A percentile compares a stretch with the other conserved stretches of the same genome.
These are phyloP conservation scores for Hapalemur alaotrensis DNA, from an alignment of 2,797 vertebrate genomes.

Conservation along the genomic window DNA sequence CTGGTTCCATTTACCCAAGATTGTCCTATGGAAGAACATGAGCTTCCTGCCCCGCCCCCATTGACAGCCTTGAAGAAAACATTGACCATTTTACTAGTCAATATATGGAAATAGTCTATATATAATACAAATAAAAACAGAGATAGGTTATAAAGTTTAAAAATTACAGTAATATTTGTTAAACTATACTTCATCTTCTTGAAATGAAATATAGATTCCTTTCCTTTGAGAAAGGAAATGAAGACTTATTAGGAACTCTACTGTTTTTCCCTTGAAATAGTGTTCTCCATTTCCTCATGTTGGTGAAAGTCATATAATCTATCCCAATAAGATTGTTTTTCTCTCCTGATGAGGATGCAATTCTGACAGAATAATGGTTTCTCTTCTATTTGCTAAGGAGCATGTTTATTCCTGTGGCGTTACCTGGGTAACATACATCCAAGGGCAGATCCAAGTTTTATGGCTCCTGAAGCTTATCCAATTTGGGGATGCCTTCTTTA, in stretches of 20 bases:
- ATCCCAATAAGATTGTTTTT: neutral
- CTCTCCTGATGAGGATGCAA: neutral
- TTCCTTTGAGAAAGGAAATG: neutral
- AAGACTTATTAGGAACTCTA: neutral
- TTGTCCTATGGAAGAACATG: neutral
- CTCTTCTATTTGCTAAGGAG: neutral
- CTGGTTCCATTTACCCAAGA: neutral
- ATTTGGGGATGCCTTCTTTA: neutral
- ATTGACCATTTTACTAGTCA: neutral
- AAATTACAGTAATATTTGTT: neutral
- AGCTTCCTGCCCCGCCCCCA: neutral
- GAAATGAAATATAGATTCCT: neutral
- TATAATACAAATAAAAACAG: neutral
- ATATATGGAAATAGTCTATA: neutral
- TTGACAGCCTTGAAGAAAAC: neutral
- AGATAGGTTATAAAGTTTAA: neutral
- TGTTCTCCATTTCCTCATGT: neutral
- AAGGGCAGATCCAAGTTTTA: neutral
- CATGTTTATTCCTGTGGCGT: neutral
- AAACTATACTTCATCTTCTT: neutral
- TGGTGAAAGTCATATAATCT: neutral
- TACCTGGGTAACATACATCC: neutral
- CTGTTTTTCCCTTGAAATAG: neutral
- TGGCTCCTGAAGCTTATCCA: neutral
- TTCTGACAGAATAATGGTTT: neutral